Conservation (phyloP, 92 coral and sea anemone species). For the Paragorgia papillata region DNA sequence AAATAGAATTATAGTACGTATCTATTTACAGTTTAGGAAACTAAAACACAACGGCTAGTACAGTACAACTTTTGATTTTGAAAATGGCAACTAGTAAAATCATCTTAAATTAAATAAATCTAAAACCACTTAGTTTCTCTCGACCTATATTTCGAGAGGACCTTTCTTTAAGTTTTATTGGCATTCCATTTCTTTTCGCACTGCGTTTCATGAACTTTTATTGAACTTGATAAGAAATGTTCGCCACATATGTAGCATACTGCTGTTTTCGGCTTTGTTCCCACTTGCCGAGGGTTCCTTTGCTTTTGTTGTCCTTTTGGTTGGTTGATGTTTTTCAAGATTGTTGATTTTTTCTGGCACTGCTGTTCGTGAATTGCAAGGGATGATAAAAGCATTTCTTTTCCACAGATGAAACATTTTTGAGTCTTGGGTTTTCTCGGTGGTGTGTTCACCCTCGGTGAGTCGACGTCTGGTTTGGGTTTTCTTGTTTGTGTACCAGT, state of each 20-base stretch:
- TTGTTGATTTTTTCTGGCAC: conserved; percentile 82
- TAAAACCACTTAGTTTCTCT: too few relatives aligned
- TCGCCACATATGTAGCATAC: conserved; percentile 93
- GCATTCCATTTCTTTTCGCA: conserved; percentile 88
- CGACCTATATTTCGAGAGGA: too few relatives aligned
- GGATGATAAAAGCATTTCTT: conserved; percentile 78
- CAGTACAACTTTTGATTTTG: too few relatives aligned
- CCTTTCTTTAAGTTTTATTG: conserved; percentile 23
- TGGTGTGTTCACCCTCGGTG: conserved; percentile 7
- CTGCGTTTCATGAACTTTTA: conserved; percentile 90
- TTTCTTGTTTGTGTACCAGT: neutral
- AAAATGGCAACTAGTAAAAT: too few relatives aligned
- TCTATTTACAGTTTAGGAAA: too few relatives aligned
- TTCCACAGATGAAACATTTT: conserved; percentile 91
- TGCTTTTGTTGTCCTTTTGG: conserved; percentile 5
- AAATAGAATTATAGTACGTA: too few relatives aligned
- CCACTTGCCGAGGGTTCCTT: conserved; percentile 4
- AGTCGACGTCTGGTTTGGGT: neutral
- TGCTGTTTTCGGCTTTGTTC: conserved; percentile 69
- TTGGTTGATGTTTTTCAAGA: conserved; percentile 44
- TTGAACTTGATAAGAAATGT: conserved; percentile 84
- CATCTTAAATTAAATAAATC: too few relatives aligned
- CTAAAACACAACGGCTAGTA: too few relatives aligned
- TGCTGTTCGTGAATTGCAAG: conserved; percentile 91
- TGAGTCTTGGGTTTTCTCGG: conserved; percentile 65